Percentiles rank a stretch among this genome's conserved stretches.
Evolutionary conservation across 2,888 invertebrate species (phyloP).

Genomic region (Prosapia bicincta): DNA sequence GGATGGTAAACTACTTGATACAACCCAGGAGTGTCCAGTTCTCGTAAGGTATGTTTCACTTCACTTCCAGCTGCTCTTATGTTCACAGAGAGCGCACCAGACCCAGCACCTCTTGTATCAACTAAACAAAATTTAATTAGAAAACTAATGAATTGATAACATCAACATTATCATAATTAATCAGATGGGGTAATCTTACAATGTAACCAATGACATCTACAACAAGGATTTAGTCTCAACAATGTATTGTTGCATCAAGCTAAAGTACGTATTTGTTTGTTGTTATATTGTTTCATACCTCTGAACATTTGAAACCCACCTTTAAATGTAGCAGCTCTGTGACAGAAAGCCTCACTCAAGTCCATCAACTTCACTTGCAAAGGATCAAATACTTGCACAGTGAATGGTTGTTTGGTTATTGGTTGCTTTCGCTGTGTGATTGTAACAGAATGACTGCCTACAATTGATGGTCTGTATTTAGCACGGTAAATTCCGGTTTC

Average conservation of each 20-base stretch:
- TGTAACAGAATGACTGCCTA: slow-evolving; percentile 71
- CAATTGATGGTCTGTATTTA: slow-evolving; percentile 71
- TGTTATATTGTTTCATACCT: too few relatives aligned
- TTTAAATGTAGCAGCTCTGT: slow-evolving; percentile 75
- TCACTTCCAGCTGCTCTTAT: slow-evolving; percentile 78
- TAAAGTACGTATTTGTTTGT: too few relatives aligned
- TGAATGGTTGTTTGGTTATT: slow-evolving; percentile 59
- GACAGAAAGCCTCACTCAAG: slow-evolving; percentile 73
- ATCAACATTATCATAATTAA: too few relatives aligned
- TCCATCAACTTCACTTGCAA: slow-evolving; percentile 67
- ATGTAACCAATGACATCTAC: not conserved
- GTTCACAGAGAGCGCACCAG: slow-evolving; percentile 74
- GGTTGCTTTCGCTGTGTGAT: slow-evolving; percentile 59
- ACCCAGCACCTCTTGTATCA: slow-evolving; percentile 75
- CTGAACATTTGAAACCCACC: too few relatives aligned
- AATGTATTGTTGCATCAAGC: not conserved
- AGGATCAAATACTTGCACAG: slow-evolving; percentile 77
- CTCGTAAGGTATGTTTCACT: slow-evolving; percentile 77
- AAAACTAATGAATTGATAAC: too few relatives aligned
- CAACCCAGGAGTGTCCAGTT: slow-evolving; percentile 64
- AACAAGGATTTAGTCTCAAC: not conserved
- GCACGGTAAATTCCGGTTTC: slow-evolving; percentile 65
- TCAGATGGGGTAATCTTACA: too few relatives aligned
- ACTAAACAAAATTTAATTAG: too few relatives aligned
- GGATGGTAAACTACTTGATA: slow-evolving; percentile 89